A percentile compares a stretch with the other conserved stretches of the same genome.
Evolutionary conservation across 2,797 vertebrate genomes (phyloP).

Genomic region (Xenops minutus): DNA sequence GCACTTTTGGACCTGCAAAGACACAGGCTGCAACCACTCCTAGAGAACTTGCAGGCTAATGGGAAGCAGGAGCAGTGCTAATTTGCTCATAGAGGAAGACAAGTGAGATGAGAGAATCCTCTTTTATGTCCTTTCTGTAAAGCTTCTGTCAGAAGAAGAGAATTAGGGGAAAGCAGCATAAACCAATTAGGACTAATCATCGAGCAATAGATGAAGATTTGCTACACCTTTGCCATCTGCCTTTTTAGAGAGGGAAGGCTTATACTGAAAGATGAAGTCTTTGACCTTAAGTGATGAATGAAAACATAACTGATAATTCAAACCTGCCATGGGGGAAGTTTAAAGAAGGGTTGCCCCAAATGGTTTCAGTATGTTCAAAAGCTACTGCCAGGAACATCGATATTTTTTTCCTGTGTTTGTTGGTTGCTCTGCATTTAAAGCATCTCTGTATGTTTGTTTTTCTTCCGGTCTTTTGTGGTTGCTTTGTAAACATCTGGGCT

Average conservation of each 20-base stretch:
- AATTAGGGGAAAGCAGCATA: background rate
- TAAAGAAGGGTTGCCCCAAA: constrained; percentile 42
- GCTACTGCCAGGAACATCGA: constrained; percentile 35
- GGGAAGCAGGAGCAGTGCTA: background rate
- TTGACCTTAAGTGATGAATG: constrained; percentile 40
- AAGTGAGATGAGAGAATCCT: background rate
- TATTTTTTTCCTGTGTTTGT: background rate
- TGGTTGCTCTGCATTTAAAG: constrained; percentile 47
- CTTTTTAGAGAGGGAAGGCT: background rate
- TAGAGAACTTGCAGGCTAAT: background rate
- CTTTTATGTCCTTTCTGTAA: background rate
- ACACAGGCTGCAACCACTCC: rapidly evolving
- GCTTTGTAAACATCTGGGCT: constrained; percentile 66
- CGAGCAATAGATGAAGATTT: background rate
- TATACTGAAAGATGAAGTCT: background rate
- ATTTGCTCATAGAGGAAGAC: background rate
- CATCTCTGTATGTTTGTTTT: constrained; percentile 59
- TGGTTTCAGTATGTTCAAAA: constrained; percentile 54
- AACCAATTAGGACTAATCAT: background rate
- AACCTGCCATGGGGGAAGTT: constrained; percentile 34
- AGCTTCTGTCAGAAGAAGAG: background rate
- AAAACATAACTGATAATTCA: constrained; percentile 49
- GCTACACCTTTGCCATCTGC: background rate
- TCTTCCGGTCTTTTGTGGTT: constrained; percentile 53
- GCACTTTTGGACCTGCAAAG: background rate